Evolutionary conservation across 2,113 vertebrate species (phyloP).

Genomic region (Isurus oxyrinchus): DNA sequence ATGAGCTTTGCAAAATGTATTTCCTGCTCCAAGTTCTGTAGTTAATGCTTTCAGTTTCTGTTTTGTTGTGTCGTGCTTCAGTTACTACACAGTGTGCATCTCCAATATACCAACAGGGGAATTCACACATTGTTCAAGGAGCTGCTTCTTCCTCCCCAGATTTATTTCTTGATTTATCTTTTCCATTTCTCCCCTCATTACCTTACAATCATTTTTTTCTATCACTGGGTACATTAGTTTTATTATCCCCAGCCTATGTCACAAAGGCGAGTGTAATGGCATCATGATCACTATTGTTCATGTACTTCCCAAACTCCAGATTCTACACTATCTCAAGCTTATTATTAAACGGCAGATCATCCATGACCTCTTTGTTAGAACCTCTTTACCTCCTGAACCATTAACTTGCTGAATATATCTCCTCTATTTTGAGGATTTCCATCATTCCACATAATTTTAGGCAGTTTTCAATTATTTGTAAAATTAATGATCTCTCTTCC

Average conservation of each 20-base stretch:
- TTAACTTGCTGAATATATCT: neutral
- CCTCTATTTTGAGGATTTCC: neutral
- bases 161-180: constrained; percentile 12
- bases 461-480: neutral
- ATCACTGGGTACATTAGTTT: neutral
- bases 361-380: neutral
- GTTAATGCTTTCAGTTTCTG: neutral
- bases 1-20: neutral
- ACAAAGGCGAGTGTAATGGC: neutral
- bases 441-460: neutral
- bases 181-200: constrained; percentile 7
- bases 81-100: neutral
- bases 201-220: neutral
- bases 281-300: neutral
- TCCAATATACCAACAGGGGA: neutral
- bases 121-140: neutral
- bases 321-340: neutral
- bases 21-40: neutral
- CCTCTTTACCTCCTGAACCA: neutral
- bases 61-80: neutral
- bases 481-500: neutral
- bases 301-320: neutral
- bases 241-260: neutral
- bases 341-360: neutral
- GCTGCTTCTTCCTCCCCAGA: too few relatives aligned